These are phyloP conservation scores for Enteromius fasciolatus DNA, from an alignment of 2,797 vertebrate genomes.

Conservation along the genomic window DNA sequence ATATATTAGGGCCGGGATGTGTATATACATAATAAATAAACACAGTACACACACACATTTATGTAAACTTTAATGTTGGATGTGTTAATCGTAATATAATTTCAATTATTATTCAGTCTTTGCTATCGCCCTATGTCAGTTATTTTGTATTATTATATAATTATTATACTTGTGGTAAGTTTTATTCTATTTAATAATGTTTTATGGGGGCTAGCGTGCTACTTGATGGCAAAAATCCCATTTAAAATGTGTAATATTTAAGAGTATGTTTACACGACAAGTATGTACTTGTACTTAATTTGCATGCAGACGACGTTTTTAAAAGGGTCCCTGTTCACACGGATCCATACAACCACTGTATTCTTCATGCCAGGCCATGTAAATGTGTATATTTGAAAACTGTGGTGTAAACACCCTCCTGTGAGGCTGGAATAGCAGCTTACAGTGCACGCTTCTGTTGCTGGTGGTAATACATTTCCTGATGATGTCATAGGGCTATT, in stretches of 20 bases:
- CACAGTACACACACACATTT: too few relatives aligned
- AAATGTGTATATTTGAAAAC: background rate
- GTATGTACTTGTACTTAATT: background rate
- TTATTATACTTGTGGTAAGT: background rate
- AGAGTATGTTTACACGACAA: background rate
- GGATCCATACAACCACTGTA: too few relatives aligned
- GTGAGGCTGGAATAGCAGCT: background rate
- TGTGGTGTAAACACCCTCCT: background rate
- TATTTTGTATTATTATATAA: background rate
- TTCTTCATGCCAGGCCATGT: too few relatives aligned
- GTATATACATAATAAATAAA: too few relatives aligned
- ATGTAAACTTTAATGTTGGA: too few relatives aligned
- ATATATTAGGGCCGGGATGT: too few relatives aligned
- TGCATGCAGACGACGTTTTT: background rate
- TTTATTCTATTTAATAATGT: background rate
- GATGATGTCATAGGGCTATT: background rate
- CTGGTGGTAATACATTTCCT: slow-evolving; percentile 4
- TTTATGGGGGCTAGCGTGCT: background rate
- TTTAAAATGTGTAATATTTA: background rate
- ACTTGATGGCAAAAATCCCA: background rate
- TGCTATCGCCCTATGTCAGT: background rate
- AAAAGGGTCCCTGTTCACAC: too few relatives aligned
- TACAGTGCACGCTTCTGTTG: background rate
- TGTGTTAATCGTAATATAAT: too few relatives aligned
- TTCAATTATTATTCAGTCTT: background rate